Evolutionary conservation across 2,113 vertebrate genomes (phyloP), one percentile per base, ranked within the genome.

Genomic region (Aviceda subcristata): DNA sequence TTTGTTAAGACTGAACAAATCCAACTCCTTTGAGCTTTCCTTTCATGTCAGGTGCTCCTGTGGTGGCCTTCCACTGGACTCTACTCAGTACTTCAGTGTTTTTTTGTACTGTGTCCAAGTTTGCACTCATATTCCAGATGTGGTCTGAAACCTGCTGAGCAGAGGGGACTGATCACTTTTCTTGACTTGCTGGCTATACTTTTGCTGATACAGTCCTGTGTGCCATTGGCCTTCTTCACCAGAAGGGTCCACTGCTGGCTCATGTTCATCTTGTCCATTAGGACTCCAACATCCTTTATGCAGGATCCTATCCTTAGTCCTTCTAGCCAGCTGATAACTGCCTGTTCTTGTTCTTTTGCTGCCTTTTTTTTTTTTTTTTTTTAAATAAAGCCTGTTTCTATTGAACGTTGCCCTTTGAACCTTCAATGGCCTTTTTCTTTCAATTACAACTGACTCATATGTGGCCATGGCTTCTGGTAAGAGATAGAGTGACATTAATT

Each of bases 151-250:
- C 53, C 26, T 69, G 45, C 43, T 56, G 41, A 57, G 18, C 16
- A 55, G 55, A 64, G n/a, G 13, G n/a, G 5, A 13, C 6, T 63
- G 32, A 34, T 73, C 32, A 3, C 43, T 78, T 64, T 32, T 5
- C 12, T 60, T 36, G 45, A 36, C 68, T 63, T 74, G 19, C 53
- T 88, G 63, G 12, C 53, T 73, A 7, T 36, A 26, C 32, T 59
- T 91, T 20, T 51, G 18, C 45, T 82, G 39, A 27, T 66, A 14
- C 0, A 0, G n/a, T 64, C 32, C 36, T 68, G 32, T 41, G 6
- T 45, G 29, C 55, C 24, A 8, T 38, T 90, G 56, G 22, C 12
- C 26, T 41, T 24, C 34, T 63, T 86, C 29, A 55, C 23, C 24
- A 38, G 64, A 77, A 66, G 12, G 17, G 6, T 41, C 63, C 27